Base-by-base conservation (phyloP, 2,797 vertebrate species). In the Cryptoprocta ferox region DNA sequence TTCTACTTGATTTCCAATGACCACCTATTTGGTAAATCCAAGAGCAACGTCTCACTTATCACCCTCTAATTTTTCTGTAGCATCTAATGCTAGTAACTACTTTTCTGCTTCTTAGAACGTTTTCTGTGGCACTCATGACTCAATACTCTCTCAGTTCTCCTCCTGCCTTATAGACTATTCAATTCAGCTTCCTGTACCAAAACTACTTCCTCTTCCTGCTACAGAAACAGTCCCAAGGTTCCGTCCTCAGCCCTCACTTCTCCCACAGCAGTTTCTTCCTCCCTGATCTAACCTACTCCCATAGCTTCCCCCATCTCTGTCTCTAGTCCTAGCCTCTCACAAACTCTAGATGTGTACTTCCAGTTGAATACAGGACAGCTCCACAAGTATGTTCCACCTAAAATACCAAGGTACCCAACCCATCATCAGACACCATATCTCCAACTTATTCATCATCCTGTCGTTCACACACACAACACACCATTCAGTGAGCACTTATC, bases 151-250 rank as follows among this genome's bases (percentile, higher is more conserved):
- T 63, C 32, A 30, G 59, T 81, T 66, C 53, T 85, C 71, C 39
- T 80, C 68, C 88, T 56, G 50, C 59, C 70, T 90, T 71, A 92
- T 8, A 45, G 59, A 50, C 32, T 70, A 18, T 39, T 90, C 42
- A 76, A 61, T 81, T 93, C 81, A 93, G 68, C 85, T 95, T 97
- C 95, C 94, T 97, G 82, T 84, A 94, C 66, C 80, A 96, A 95
- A 82, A 80, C 56, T 19, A 82, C 84, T 96, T 95, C 91, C 73
- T 95, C 85, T 42, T 63, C 13, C 50, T 48, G 63, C 66, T 78
- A 78, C 1, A 73, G 75, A 89, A 92, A 96, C 2, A 16, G 76
- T 63, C 63, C 53, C 63, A 50, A 76, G 59, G 5, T 73, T 95
- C 73, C 80, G 14, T 68, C 78, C 86, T 76, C 19, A 37, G 82